phyloP scores from a whole-genome alignment of 1,140 invertebrate genomes.

The Drosophila sucinea region DNA sequence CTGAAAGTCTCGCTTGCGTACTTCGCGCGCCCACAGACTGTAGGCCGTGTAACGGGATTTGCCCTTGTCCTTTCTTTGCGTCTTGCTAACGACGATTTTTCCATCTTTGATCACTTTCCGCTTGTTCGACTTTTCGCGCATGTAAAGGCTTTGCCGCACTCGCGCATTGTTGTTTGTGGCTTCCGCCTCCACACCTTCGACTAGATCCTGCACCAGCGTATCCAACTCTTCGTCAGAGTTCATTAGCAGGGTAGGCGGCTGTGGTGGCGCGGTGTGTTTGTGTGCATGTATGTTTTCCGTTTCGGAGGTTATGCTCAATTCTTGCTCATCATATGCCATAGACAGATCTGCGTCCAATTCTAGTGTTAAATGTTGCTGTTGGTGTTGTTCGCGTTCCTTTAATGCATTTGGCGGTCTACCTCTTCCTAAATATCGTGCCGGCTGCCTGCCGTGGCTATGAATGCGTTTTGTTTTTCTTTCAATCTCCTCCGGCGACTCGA shows the following conservation, averaged over 20 bases:
- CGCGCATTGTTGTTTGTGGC: constrained; percentile 79
- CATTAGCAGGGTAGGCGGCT: constrained; percentile 25
- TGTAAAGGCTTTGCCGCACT: constrained; percentile 87
- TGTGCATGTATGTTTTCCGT: constrained; percentile 22
- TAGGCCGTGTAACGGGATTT: constrained; percentile 93
- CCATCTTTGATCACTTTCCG: constrained; percentile 90
- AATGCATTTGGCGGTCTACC: constrained; percentile 67
- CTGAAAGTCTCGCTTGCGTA: constrained; percentile 87
- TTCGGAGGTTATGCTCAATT: constrained; percentile 38
- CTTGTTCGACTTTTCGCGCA: constrained; percentile 90
- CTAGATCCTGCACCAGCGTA: constrained; percentile 70
- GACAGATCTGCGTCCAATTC: constrained; percentile 45
- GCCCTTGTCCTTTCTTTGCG: constrained; percentile 88
- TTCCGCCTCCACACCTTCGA: constrained; percentile 76
- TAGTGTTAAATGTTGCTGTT: constrained; percentile 3
- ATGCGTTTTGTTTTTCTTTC: constrained; percentile 83
- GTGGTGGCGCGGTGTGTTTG: constrained; percentile 10
- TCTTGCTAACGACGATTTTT: constrained; percentile 87
- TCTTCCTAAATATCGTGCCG: constrained; percentile 51
- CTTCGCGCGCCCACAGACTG: constrained; percentile 94
- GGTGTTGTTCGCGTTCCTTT: constrained; percentile 35
- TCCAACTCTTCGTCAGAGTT: constrained; percentile 76
- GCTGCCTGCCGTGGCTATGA: constrained; percentile 41
- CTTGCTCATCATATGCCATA: constrained; percentile 46
- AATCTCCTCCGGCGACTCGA: constrained; percentile 93